Evolutionary conservation across 2,113 vertebrate species (phyloP).

Genomic region (Argyrosomus japonicus): DNA sequence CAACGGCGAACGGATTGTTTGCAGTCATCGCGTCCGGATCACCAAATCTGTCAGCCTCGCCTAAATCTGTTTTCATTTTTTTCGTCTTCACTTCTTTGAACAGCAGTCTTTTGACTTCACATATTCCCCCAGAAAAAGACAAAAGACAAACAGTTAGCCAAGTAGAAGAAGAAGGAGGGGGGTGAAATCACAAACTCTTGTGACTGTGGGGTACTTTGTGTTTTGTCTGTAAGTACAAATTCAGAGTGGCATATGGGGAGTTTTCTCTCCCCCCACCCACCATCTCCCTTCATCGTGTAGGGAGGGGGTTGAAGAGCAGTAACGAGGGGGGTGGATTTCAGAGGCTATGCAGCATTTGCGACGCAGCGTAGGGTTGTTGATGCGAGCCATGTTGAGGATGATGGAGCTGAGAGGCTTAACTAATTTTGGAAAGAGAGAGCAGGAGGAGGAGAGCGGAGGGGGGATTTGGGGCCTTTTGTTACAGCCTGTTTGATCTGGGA

Average conservation of each 20-base stretch:
- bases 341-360: constrained; percentile 60
- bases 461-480: constrained; percentile 83
- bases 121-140: constrained; percentile 43
- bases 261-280: background rate
- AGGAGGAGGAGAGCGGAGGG: constrained; percentile 70
- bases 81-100: background rate
- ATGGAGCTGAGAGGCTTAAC: constrained; percentile 86
- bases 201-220: constrained; percentile 64
- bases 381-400: constrained; percentile 80
- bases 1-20: constrained; percentile 50
- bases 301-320: constrained; percentile 29
- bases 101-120: constrained; percentile 45
- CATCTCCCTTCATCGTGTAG: constrained; percentile 23
- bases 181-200: constrained; percentile 38
- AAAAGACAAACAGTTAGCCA: constrained; percentile 51
- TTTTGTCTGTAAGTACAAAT: constrained; percentile 71
- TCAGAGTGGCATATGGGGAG: constrained; percentile 74
- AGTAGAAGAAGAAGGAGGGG: constrained; percentile 26
- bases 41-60: constrained; percentile 63
- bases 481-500: constrained; percentile 84
- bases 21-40: constrained; percentile 50
- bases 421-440: constrained; percentile 84
- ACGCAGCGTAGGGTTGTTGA: constrained; percentile 74
- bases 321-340: constrained; percentile 62
- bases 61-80: constrained; percentile 6